These are phyloP conservation scores for Meta bourneti DNA, from an alignment of 2,888 invertebrate genomes.

Conservation along the genomic window DNA sequence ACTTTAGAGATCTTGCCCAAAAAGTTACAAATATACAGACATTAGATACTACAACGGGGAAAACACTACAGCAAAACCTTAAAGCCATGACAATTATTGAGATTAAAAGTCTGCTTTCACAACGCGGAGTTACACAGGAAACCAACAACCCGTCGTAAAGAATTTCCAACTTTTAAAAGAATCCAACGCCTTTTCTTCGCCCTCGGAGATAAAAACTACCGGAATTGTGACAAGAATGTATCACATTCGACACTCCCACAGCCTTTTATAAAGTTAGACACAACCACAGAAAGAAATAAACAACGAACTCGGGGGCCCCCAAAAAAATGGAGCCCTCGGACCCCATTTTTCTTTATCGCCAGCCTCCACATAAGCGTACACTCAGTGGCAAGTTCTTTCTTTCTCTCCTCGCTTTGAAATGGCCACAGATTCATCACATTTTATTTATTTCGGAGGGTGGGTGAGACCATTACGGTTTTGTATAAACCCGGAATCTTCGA, in stretches of 20 bases:
- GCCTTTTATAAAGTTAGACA: conserved; percentile 42
- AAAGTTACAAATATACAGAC: too few relatives aligned
- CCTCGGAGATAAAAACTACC: neutral
- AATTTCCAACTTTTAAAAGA: neutral
- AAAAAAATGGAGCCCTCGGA: conserved; percentile 19
- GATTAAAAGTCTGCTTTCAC: too few relatives aligned
- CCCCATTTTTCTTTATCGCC: conserved; percentile 40
- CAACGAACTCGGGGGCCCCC: neutral
- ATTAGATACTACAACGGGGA: too few relatives aligned
- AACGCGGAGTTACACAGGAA: too few relatives aligned
- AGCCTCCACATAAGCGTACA: conserved; percentile 31
- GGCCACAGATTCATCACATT: conserved; percentile 56
- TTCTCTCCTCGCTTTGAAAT: conserved; percentile 15
- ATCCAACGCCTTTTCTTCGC: neutral
- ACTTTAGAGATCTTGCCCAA: too few relatives aligned
- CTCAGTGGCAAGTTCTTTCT: conserved; percentile 39
- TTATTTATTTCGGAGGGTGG: conserved; percentile 52
- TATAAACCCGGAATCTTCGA: conserved; percentile 48
- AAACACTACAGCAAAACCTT: too few relatives aligned
- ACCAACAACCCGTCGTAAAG: neutral
- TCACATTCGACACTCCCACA: conserved; percentile 21
- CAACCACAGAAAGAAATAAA: conserved; percentile 25
- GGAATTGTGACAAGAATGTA: conserved; percentile 12
- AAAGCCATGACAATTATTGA: too few relatives aligned
- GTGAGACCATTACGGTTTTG: conserved; percentile 44